phyloP scores from a whole-genome alignment of 2,113 vertebrate genomes.

The Saguinus midas region DNA sequence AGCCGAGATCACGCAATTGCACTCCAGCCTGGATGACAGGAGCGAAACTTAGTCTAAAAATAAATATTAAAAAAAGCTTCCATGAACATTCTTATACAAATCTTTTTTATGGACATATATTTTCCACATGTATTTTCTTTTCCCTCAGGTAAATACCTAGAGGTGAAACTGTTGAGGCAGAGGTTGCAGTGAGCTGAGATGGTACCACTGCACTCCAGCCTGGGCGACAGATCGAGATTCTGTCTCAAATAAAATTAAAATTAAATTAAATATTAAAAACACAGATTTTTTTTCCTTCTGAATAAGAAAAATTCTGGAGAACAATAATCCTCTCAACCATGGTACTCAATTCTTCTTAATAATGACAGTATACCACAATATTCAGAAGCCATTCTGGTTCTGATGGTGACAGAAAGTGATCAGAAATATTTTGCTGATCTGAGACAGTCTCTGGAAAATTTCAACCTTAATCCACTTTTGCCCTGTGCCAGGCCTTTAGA shows the following conservation, averaged over 20 bases:
- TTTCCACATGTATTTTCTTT: too few species aligned
- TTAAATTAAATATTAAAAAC: constrained; percentile 27
- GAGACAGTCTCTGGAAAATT: constrained; percentile 69
- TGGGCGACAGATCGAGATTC: too few species aligned
- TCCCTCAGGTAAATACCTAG: too few species aligned
- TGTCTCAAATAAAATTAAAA: not conserved
- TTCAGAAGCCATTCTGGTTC: constrained; percentile 12
- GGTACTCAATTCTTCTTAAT: constrained; percentile 34
- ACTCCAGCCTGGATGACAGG: too few species aligned
- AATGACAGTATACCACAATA: not conserved
- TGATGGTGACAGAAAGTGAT: constrained; percentile 58
- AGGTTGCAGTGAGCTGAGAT: too few species aligned
- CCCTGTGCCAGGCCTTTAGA: constrained; percentile 36
- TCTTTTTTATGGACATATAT: too few species aligned
- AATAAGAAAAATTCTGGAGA: constrained; percentile 32
- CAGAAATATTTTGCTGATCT: constrained; percentile 63
- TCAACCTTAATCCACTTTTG: constrained; percentile 64
- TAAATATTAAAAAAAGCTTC: too few species aligned
- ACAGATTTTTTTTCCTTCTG: not conserved
- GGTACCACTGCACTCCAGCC: too few species aligned
- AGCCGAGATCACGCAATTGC: too few species aligned
- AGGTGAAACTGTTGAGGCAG: too few species aligned
- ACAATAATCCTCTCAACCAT: constrained; percentile 40
- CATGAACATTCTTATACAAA: too few species aligned
- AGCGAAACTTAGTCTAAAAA: too few species aligned